A percentile compares a stretch with the other conserved stretches of the same genome.
Conservation (phyloP, 2,113 vertebrate species). For the Corydoras maculifer region DNA sequence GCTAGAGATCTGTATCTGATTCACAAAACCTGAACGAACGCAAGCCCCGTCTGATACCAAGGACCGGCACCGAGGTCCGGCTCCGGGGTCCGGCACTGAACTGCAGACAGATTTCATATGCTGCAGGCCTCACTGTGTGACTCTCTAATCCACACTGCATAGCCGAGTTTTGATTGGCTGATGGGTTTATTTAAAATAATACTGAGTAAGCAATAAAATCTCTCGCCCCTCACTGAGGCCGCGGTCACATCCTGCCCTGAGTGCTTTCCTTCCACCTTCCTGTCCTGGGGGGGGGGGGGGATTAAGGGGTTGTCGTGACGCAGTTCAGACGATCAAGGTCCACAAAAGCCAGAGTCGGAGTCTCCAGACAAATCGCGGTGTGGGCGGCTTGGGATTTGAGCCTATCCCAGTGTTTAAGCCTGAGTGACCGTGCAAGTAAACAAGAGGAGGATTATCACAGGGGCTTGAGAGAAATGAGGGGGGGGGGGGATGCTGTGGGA, state of each 20-base stretch:
- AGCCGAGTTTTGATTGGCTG: neutral
- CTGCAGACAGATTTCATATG: too few relatives aligned
- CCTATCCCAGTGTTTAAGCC: slow-evolving; percentile 13
- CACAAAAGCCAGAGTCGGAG: slow-evolving; percentile 6
- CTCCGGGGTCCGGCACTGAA: too few relatives aligned
- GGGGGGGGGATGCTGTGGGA: slow-evolving; percentile 30
- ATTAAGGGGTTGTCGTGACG: neutral
- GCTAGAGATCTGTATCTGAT: too few relatives aligned
- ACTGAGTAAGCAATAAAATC: slow-evolving; percentile 27
- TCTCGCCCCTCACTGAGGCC: neutral
- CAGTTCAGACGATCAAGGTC: slow-evolving; percentile 1
- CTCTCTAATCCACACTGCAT: neutral
- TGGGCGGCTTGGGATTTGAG: neutral
- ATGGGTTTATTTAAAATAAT: slow-evolving; percentile 12
- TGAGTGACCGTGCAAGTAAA: slow-evolving; percentile 26
- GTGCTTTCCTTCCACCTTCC: slow-evolving; percentile 15
- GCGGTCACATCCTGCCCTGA: slow-evolving; percentile 18
- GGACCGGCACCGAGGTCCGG: too few relatives aligned
- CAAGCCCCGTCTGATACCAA: too few relatives aligned
- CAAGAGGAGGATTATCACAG: slow-evolving; percentile 3
- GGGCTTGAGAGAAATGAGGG: slow-evolving; percentile 33
- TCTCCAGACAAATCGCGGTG: slow-evolving; percentile 3
- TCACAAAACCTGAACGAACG: too few relatives aligned
- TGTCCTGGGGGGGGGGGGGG: neutral
- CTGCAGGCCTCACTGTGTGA: too few relatives aligned